Evolutionary conservation across 53 echinoderm and acorn worm genomes (phyloP), one percentile per base, ranked within the genome.

Genomic region (Apostichopus leukothele): DNA sequence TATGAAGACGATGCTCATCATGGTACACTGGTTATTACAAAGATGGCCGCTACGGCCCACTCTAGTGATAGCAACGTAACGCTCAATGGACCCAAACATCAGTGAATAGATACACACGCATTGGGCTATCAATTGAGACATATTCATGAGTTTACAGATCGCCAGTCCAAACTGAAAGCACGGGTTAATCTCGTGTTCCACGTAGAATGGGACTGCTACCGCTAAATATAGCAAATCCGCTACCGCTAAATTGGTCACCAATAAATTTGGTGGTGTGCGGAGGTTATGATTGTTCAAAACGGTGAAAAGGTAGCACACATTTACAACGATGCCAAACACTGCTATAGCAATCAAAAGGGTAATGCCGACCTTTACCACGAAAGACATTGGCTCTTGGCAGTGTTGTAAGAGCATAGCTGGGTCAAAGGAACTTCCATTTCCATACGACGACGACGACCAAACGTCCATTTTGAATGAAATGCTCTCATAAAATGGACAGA

Each of bases 71-170:
- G 96, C 96, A 23, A 91, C 85, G 71, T 96, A 94, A 14, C 96
- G 92, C 78, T 96, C 96, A 23, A 92, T 84, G 63, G 91, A 89
- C 9, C 93, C 92, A 9, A 94, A 94, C 88, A 92, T 89, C 6
- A 96, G 83, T 3, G 96, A 96, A 50, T 90, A 94, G 20, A 96
- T 86, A 63, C 94, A 96, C 5, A 94, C 96, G 51, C 92, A 92
- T 51, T 96, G 96, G 1, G 94, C 94, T 27, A 91, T 67, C 50
- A 94, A 89, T 86, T 96, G 91, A 86, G 88, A 85, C 77, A 89
- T 52, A 60, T 90, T 92, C n/a, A 88, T 88, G 7, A 94, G 53
- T 89, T 94, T 96, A 78, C 96, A 96, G 55, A 89, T 51, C 5
- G 88, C 19, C 53, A 86, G 67, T 4, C 94, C 91, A 73, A 90